Base-by-base conservation (phyloP, 2,113 vertebrate species). In the Thymallus thymallus region DNA sequence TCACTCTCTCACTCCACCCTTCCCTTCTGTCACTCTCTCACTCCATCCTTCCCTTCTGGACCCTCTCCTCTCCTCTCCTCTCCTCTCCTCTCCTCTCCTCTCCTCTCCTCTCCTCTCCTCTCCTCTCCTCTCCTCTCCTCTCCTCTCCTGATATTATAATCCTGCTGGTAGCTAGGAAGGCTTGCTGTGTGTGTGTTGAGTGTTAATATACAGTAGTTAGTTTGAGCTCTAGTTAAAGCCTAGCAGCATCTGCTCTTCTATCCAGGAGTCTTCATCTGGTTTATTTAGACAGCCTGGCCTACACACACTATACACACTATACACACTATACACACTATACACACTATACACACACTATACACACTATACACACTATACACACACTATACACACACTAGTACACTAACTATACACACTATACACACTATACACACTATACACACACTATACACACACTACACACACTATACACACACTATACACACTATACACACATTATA, bases 141-240 rank as follows among this genome's bases (percentile, higher is more conserved):
- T n/a, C 4, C 20, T 1, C 56, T 20, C 5, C 3, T 89, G 85
- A 88, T 91, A 88, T 86, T 89, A 87, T 86, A 88, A 86, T 89
- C 80, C 86, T 90, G 84, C 81, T 69, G 79, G 79, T 72, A 83
- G 84, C 82, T 86, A 10, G 7, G 35, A 41, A 41, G 35, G 9
- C 7, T 41, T 0, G 7, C 2, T 87, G 7, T 9, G 35, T 35
- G 7, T 35, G 35, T 35, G 32, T 35, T 35, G 32, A 7, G 32
- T 0, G 35, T 41, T 41, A 10, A 41, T 6, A 41, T 41, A 9
- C 35, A 41, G 35, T 41, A 41, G 80, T 85, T 85, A 79, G 85
- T 82, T 86, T 79, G 71, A 80, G 7, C 82, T 89, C 84, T 91
- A 89, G 89, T 89, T 91, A 89, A 88, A 91, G 83, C 78, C 80